A percentile compares a stretch with the other conserved stretches of the same genome.
Conservation (phyloP, 2,888 invertebrate species). For the Epiblema foenella region DNA sequence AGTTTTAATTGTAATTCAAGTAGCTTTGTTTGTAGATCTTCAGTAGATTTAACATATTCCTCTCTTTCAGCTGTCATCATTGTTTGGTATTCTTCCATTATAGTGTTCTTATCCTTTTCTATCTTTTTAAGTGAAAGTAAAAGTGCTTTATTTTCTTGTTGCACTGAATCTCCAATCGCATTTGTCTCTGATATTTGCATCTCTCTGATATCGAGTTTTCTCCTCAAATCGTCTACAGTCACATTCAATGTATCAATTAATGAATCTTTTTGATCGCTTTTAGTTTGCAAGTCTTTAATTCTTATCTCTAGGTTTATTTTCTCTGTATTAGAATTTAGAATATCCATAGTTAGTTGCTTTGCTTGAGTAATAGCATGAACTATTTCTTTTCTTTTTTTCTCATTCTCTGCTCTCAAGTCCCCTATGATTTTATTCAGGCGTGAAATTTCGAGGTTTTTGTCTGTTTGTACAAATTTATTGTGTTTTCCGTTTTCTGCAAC, state of each 20-base stretch:
- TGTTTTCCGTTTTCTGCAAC: conserved; percentile 48
- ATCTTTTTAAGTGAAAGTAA: conserved; percentile 68
- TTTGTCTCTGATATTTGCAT: conserved; percentile 54
- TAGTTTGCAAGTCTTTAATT: conserved; percentile 62
- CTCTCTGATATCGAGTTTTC: conserved; percentile 57
- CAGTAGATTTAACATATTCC: conserved; percentile 69
- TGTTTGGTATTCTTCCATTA: conserved; percentile 80
- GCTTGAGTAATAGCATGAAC: conserved; percentile 64
- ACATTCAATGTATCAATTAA: conserved; percentile 57
- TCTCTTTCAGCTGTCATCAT: conserved; percentile 80
- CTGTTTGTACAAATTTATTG: conserved; percentile 64
- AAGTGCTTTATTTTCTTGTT: conserved; percentile 76
- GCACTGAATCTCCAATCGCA: conserved; percentile 60
- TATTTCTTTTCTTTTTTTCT: conserved; percentile 65
- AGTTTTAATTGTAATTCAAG: conserved; percentile 66
- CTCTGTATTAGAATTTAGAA: conserved; percentile 67
- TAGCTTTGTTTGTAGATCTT: conserved; percentile 66
- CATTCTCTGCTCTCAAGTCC: conserved; percentile 54
- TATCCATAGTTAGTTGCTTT: conserved; percentile 67
- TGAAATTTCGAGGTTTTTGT: conserved; percentile 52
- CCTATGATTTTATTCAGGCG: conserved; percentile 55
- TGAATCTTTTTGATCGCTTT: conserved; percentile 64
- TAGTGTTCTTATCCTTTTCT: conserved; percentile 73
- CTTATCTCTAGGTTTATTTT: conserved; percentile 64
- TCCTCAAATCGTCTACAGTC: conserved; percentile 59